Conservation (phyloP, 2,113 vertebrate species). For the Pristiophorus japonicus region DNA sequence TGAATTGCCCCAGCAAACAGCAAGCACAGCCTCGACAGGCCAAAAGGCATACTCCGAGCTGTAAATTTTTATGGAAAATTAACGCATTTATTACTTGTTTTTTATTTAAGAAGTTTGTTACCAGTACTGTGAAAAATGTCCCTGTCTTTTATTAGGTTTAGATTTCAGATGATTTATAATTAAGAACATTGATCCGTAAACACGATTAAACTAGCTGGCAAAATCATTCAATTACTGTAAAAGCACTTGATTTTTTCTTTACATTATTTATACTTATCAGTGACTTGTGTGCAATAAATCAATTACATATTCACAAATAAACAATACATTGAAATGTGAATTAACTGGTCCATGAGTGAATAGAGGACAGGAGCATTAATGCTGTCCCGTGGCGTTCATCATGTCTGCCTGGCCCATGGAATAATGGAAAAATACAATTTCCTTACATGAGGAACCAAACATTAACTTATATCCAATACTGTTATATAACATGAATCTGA, state of each 20-base stretch:
- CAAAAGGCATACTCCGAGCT: background rate
- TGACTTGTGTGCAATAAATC: background rate
- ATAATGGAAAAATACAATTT: background rate
- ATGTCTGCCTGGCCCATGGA: background rate
- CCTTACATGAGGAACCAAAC: background rate
- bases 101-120: background rate
- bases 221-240: constrained; percentile 43
- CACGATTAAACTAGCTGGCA: constrained; percentile 44
- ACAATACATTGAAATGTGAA: background rate
- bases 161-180: constrained; percentile 43
- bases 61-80: background rate
- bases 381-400: background rate
- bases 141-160: background rate
- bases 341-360: background rate
- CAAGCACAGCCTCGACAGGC: background rate
- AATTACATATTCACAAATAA: background rate
- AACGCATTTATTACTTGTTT: background rate
- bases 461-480: background rate
- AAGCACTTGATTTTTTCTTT: constrained; percentile 36
- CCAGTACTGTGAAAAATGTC: background rate
- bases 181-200: constrained; percentile 43
- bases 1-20: background rate
- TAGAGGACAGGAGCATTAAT: background rate
- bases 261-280: constrained; percentile 31
- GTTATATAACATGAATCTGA: background rate